These are phyloP conservation scores for Andrena flavipes DNA, from an alignment of 2,888 invertebrate genomes.

Conservation along the genomic window DNA sequence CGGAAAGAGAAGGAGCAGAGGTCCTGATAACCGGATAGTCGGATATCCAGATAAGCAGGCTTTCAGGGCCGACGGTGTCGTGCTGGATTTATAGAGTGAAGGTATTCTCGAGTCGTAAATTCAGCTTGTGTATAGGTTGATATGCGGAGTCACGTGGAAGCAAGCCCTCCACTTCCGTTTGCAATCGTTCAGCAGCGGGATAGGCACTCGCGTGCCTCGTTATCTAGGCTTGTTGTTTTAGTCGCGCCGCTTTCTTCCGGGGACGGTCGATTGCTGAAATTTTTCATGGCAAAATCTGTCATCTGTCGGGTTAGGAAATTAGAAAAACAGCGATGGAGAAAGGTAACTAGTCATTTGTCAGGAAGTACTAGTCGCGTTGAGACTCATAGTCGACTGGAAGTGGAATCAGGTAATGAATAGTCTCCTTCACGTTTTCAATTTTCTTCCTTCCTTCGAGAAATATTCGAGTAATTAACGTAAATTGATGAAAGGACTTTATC, in stretches of 20 bases:
- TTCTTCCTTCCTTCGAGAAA: no score
- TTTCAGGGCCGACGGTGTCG: constrained; percentile 59
- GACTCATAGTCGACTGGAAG: no score
- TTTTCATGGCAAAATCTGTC: background rate
- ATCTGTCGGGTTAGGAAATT: background rate
- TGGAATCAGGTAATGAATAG: no score
- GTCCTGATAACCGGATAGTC: constrained; percentile 70
- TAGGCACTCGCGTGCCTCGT: constrained; percentile 52
- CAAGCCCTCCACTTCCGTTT: constrained; percentile 66
- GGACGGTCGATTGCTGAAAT: constrained; percentile 22
- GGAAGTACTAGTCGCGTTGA: no score
- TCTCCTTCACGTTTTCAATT: no score
- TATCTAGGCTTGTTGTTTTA: constrained; percentile 49
- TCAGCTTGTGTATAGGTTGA: constrained; percentile 55
- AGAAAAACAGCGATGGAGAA: no score
- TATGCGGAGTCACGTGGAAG: constrained; percentile 62
- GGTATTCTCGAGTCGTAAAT: constrained; percentile 58
- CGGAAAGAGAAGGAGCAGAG: constrained; percentile 45
- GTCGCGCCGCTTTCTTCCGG: constrained; percentile 46
- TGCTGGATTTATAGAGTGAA: constrained; percentile 62
- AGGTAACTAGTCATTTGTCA: no score
- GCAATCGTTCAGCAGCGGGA: constrained; percentile 63
- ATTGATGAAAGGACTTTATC: no score
- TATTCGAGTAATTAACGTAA: no score
- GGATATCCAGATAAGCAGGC: constrained; percentile 71